These are phyloP conservation scores for Caenorhabditis angaria DNA, from an alignment of 2,888 invertebrate species.

Conservation along the genomic window DNA sequence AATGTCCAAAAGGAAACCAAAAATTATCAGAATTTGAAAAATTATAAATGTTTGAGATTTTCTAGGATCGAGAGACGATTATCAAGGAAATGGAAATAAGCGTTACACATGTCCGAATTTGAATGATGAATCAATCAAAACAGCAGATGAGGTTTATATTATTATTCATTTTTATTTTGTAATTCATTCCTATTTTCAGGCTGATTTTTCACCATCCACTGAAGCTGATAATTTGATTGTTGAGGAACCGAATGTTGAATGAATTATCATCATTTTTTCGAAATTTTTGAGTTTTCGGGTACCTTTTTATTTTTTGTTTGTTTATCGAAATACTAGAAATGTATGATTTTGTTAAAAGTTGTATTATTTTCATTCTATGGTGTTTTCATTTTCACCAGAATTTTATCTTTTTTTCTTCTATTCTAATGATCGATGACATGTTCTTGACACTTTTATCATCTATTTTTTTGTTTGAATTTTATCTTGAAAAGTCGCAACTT, in stretches of 20 bases:
- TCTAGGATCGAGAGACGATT: not conserved
- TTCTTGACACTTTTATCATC: not conserved
- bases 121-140: not conserved
- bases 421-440: not conserved
- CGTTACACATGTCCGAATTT: not conserved
- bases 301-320: not conserved
- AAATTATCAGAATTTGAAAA: too few species aligned
- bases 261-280: not conserved
- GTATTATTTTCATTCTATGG: not conserved
- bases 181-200: not conserved
- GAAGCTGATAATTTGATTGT: slow-evolving; percentile 1
- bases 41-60: too few species aligned
- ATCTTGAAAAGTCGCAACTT: not conserved
- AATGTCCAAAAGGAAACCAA: too few species aligned
- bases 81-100: not conserved
- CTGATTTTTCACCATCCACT: not conserved
- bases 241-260: not conserved
- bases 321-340: not conserved
- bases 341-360: not conserved
- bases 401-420: not conserved
- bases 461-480: not conserved
- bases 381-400: not conserved
- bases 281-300: not conserved
- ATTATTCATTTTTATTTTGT: not conserved
- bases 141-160: not conserved